Percentiles rank a stretch among this genome's conserved stretches.
Conservation (phyloP, 2,113 vertebrate genomes). For the Tachycineta bicolor region DNA sequence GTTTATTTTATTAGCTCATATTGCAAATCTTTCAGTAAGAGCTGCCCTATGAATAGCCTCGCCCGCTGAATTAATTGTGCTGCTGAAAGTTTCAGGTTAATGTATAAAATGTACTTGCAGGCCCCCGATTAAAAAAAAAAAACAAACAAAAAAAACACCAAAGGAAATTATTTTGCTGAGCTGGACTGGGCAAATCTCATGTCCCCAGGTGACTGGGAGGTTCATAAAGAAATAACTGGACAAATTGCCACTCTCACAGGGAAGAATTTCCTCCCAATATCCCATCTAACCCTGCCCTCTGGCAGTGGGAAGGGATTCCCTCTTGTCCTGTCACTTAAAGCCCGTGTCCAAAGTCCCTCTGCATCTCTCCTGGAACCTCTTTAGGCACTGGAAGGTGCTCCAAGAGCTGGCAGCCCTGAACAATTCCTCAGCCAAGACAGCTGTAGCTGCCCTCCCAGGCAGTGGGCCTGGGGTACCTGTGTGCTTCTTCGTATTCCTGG, state of each 20-base stretch:
- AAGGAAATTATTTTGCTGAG: not conserved
- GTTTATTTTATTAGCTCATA: slow-evolving; percentile 45
- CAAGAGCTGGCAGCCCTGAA: not conserved
- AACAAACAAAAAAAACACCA: not conserved
- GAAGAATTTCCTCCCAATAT: not conserved
- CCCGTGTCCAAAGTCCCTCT: not conserved
- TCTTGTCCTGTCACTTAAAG: not conserved
- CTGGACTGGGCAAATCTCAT: not conserved
- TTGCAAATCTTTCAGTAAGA: not conserved
- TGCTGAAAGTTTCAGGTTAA: slow-evolving; percentile 37
- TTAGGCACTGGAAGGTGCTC: not conserved
- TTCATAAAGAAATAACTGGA: not conserved
- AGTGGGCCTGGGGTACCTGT: not conserved
- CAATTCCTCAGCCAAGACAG: not conserved
- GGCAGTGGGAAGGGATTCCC: not conserved
- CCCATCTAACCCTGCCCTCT: not conserved
- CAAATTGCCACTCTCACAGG: not conserved
- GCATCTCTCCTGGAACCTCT: not conserved
- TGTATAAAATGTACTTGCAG: not conserved
- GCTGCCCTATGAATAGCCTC: not conserved
- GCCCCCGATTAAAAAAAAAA: not conserved
- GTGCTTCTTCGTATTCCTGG: not conserved
- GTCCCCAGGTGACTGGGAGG: not conserved
- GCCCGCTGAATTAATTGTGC: not conserved
- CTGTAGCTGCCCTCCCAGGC: not conserved